Evolutionary conservation across 1,140 invertebrate species (phyloP).

Genomic region (Zeugodacus cucurbitae): DNA sequence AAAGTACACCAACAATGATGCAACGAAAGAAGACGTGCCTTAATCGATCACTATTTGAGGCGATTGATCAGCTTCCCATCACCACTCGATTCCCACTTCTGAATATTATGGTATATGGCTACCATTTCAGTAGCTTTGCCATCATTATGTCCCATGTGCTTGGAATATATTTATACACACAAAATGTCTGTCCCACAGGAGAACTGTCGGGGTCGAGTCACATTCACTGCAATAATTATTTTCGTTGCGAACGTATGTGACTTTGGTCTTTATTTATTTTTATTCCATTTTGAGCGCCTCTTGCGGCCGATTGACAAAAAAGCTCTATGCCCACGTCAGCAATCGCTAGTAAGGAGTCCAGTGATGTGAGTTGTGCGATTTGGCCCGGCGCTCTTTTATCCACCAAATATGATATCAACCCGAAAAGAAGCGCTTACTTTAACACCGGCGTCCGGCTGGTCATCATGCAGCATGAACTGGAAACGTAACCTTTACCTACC

Average conservation of each 20-base stretch:
- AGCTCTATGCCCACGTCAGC: background rate
- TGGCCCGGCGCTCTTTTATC: conserved; percentile 61
- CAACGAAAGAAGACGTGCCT: background rate
- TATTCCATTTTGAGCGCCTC: background rate
- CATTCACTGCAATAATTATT: conserved; percentile 23
- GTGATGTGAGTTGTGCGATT: background rate
- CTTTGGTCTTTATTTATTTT: background rate
- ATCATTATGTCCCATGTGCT: conserved; percentile 28
- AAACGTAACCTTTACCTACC: background rate
- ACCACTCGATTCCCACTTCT: conserved; percentile 2
- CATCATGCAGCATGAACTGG: background rate
- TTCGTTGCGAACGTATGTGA: background rate
- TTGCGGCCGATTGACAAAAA: background rate
- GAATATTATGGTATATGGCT: background rate
- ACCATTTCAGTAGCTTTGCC: background rate
- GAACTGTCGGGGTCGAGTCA: background rate
- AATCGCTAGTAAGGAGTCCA: background rate
- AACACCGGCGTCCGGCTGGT: background rate
- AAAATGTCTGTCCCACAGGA: conserved; percentile 13
- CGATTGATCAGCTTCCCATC: conserved; percentile 1
- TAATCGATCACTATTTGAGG: background rate
- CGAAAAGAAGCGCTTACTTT: conserved; percentile 31
- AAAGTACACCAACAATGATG: background rate
- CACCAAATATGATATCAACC: conserved; percentile 65
- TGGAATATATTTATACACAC: conserved; percentile 9